These are phyloP conservation scores for Mormyrus proboscirostris DNA, from an alignment of 2,797 vertebrate genomes.

Conservation along the genomic window DNA sequence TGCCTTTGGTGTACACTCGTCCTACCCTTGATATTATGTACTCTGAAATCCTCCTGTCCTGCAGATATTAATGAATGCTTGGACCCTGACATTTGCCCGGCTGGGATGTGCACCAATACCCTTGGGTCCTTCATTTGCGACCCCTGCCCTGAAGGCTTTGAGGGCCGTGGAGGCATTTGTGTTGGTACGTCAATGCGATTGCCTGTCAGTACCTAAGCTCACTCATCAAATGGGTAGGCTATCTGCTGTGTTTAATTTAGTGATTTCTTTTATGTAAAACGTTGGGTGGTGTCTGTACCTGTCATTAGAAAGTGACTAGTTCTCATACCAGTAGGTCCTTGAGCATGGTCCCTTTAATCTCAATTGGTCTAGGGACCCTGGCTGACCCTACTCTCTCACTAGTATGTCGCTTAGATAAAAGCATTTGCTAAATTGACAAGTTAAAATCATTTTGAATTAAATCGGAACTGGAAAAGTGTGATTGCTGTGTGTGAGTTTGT, in stretches of 20 bases:
- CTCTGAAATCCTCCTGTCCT: not conserved
- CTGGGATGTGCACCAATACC: constrained; percentile 77
- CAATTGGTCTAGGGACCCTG: not conserved
- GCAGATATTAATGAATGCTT: constrained; percentile 83
- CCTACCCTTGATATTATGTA: not conserved
- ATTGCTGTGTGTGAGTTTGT: not conserved
- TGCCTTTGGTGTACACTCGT: not conserved
- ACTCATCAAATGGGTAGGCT: not conserved
- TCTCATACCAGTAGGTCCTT: not conserved
- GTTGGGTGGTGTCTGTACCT: not conserved
- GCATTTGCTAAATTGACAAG: not conserved
- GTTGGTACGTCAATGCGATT: constrained; percentile 62
- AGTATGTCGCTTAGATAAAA: not conserved
- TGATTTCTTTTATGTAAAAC: not conserved
- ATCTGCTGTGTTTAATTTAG: not conserved
- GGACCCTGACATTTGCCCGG: constrained; percentile 64
- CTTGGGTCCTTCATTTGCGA: constrained; percentile 78
- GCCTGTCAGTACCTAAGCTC: not conserved
- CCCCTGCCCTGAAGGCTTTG: constrained; percentile 75
- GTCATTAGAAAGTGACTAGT: not conserved
- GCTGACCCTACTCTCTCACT: not conserved
- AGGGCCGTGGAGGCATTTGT: constrained; percentile 76
- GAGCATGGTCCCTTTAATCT: not conserved
- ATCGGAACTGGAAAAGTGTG: not conserved
- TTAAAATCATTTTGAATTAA: not conserved